Evolutionary conservation across 2,888 invertebrate species (phyloP), one percentile per base, ranked within the genome.

Genomic region (Eustalomyia histrio): DNA sequence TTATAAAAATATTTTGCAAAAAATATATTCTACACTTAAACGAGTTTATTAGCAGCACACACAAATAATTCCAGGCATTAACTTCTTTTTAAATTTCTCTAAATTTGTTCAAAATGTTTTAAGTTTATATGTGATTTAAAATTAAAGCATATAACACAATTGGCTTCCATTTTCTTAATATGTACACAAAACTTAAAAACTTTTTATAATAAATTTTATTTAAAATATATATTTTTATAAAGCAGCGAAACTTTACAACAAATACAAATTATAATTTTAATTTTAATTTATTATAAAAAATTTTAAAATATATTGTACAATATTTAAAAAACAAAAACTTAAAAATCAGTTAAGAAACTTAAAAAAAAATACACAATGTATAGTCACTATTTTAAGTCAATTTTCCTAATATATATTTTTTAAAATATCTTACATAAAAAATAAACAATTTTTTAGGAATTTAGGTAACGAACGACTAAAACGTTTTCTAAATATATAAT

Each of bases 341-440:
- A 12, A 21, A 21, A 64, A 52, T 65, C 21, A 29, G 17, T 60
- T 21, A 24, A 68, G 33, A 18, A 33, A 73, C 10, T 43, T 21
- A 29, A 47, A 61, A 35, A n/a, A 16, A 69, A 75, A 78, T 57
- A 80, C 53, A 74, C 79, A 89, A 90, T 90, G 90, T 90, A 90
- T 90, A 90, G 90, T 90, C 90, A 90, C 89, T 90, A 90, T 85
- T 90, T 89, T 90, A 90, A 90, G 90, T 86, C 86, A 86, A 88
- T 84, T 86, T 87, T 86, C 85, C 85, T 83, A 79, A 84, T 81
- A 85, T 81, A 85, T 84, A 86, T 79, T 83, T 78, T 83, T 61
- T 81, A 67, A 68, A 67, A 82, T 72, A 63, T 74, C 33, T 79
- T 63, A 43, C 47, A 75, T 12, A 53, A 33, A 9, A 60, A 2